Percentiles rank a stretch among this genome's conserved stretches.
These are phyloP conservation scores for Dolichopus griseipennis DNA, from an alignment of 2,888 invertebrate genomes.

Conservation along the genomic window DNA sequence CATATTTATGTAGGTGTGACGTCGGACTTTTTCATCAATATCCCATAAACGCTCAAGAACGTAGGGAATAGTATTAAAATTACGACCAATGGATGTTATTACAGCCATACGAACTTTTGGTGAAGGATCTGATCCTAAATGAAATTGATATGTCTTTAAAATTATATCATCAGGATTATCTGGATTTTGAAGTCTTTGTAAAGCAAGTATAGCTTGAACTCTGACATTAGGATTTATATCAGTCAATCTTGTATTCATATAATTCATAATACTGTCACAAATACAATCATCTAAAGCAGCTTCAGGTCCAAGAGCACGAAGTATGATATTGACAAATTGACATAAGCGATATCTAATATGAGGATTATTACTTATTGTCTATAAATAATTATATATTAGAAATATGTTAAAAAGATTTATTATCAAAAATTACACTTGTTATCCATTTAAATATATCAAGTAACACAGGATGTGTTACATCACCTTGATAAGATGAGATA, in stretches of 20 bases:
- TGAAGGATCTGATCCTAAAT: slow-evolving; percentile 65
- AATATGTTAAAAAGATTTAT: neutral
- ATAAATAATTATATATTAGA: neutral
- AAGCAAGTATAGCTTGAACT: slow-evolving; percentile 67
- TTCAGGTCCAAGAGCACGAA: slow-evolving; percentile 64
- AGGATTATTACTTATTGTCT: slow-evolving; percentile 46
- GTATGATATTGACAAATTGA: slow-evolving; percentile 65
- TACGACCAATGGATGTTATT: slow-evolving; percentile 64
- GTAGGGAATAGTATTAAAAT: slow-evolving; percentile 57
- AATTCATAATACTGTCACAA: slow-evolving; percentile 60
- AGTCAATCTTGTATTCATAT: slow-evolving; percentile 59
- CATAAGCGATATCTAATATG: slow-evolving; percentile 64
- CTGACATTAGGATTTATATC: slow-evolving; percentile 69
- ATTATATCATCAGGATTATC: slow-evolving; percentile 64
- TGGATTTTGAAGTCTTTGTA: slow-evolving; percentile 74
- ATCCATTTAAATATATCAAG: slow-evolving; percentile 34
- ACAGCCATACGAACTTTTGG: slow-evolving; percentile 63
- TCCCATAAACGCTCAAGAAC: slow-evolving; percentile 68
- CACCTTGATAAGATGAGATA: slow-evolving; percentile 52
- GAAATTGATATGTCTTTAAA: slow-evolving; percentile 60
- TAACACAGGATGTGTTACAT: slow-evolving; percentile 38
- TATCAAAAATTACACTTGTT: slow-evolving; percentile 27
- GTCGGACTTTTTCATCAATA: slow-evolving; percentile 65
- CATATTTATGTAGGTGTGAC: slow-evolving; percentile 44
- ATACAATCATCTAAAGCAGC: slow-evolving; percentile 68